phyloP scores from a whole-genome alignment of 2,113 vertebrate genomes.

The Eulemur macaco region DNA sequence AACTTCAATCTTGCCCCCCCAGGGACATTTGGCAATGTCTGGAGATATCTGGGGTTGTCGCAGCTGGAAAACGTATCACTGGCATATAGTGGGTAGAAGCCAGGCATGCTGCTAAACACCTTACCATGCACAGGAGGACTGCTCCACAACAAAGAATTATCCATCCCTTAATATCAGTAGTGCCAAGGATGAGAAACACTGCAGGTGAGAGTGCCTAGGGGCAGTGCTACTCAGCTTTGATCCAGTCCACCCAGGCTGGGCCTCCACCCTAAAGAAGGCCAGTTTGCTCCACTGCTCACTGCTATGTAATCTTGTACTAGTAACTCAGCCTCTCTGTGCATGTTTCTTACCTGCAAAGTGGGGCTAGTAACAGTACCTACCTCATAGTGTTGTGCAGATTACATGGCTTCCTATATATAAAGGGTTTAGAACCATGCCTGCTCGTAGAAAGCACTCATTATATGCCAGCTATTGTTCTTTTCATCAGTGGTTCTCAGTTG shows the following conservation, averaged over 20 bases:
- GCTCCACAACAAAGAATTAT: neutral
- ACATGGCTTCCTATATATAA: neutral
- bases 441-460: neutral
- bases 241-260: neutral
- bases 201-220: neutral
- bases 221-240: neutral
- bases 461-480: neutral
- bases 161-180: fast-evolving
- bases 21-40: neutral
- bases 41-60: neutral
- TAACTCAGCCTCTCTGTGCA: neutral
- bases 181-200: neutral
- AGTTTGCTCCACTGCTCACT: neutral
- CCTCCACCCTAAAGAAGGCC: neutral
- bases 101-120: neutral
- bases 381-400: neutral
- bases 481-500: neutral
- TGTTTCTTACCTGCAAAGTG: neutral
- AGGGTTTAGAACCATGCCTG: neutral
- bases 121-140: neutral
- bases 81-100: neutral
- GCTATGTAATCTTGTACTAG: neutral
- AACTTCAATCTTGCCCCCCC: neutral
- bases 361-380: neutral
- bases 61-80: neutral